Percentiles rank a stretch among this genome's conserved stretches.
Conservation (phyloP, 1,140 invertebrate species). For the Hylaeus volcanicus region DNA sequence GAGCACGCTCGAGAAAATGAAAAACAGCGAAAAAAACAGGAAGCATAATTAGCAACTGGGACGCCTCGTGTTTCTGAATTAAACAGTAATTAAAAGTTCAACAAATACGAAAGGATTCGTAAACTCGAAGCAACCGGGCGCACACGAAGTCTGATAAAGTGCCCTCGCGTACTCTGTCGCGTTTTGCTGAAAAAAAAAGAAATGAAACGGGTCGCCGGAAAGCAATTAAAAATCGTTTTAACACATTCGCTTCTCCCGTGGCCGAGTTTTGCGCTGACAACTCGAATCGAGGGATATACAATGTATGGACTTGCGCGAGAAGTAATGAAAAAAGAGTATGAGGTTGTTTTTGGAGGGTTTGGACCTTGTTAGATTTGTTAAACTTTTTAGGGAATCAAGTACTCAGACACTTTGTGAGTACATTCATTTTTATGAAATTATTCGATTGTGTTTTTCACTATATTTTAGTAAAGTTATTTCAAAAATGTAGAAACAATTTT, state of each 20-base stretch:
- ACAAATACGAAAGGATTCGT: constrained; percentile 8
- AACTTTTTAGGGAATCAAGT: no score
- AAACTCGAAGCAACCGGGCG: no score
- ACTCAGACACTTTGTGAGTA: no score
- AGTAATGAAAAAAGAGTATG: neutral
- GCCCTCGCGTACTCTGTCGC: neutral
- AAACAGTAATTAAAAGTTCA: constrained; percentile 36
- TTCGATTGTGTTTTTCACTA: no score
- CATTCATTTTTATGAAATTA: no score
- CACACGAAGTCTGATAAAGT: neutral
- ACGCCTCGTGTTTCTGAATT: neutral
- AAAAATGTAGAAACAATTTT: no score
- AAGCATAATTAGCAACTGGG: constrained; percentile 13
- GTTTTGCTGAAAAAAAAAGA: neutral
- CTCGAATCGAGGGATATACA: neutral
- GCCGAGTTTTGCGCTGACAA: neutral
- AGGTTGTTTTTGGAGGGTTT: no score
- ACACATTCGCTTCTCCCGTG: neutral
- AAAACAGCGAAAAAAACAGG: neutral
- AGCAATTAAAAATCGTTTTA: constrained; percentile 36
- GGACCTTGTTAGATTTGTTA: no score
- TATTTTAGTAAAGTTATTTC: no score
- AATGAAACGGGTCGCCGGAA: neutral
- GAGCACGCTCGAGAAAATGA: neutral
- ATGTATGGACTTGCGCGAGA: neutral